Conservation (phyloP, 2,797 vertebrate species). For the Notoglanidium macrostoma region DNA sequence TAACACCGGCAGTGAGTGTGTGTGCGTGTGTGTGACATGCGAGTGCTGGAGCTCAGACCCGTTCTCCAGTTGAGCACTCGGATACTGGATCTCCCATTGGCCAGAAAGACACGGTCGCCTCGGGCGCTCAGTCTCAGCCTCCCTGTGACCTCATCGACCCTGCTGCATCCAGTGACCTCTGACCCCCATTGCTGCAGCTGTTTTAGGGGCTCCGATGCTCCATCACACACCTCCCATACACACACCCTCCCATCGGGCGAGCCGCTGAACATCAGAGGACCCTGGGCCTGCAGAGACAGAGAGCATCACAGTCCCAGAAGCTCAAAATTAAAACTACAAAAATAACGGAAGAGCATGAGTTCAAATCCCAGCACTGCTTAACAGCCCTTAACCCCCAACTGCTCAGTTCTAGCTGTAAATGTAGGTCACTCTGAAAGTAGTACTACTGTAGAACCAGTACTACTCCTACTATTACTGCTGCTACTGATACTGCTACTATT, state of each 20-base stretch:
- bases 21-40: not conserved
- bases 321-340: conserved; percentile 55
- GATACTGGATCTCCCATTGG: conserved; percentile 73
- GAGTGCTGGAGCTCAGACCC: conserved; percentile 63
- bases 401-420: too few species aligned
- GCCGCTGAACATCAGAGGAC: conserved; percentile 80
- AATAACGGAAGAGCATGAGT: not conserved
- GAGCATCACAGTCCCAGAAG: conserved; percentile 52
- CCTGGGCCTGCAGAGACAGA: conserved; percentile 72
- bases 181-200: conserved; percentile 73
- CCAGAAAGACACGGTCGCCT: conserved; percentile 73
- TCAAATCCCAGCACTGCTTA: too few species aligned
- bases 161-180: conserved; percentile 71
- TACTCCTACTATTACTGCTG: not conserved
- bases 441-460: too few species aligned
- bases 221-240: conserved; percentile 76
- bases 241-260: conserved; percentile 77
- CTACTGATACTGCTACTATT: not conserved
- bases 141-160: conserved; percentile 42
- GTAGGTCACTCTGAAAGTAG: too few species aligned
- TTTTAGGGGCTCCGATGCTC: conserved; percentile 68
- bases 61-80: conserved; percentile 79
- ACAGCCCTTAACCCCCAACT: too few species aligned
- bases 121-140: conserved; percentile 73
- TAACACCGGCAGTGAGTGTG: not conserved